Evolutionary conservation across 2,888 invertebrate genomes (phyloP), one percentile per base, ranked within the genome.

Genomic region (Lottia gigantea): DNA sequence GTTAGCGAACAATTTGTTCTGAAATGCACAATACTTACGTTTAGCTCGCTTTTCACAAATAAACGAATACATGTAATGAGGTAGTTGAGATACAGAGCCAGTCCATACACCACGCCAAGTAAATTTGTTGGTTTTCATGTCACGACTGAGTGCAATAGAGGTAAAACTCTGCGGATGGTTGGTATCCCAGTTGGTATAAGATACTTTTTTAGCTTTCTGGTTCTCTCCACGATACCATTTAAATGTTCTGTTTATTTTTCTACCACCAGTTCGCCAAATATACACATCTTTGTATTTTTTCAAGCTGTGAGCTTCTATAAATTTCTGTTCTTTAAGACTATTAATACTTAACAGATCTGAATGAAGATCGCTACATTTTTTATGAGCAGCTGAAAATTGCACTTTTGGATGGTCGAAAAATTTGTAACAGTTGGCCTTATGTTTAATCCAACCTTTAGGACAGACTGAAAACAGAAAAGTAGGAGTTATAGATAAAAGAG

Each of bases 1-100:
- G 40, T 40, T 8, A 40, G 40, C 40, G 40, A 40, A 40, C 2
- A 4, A 40, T 8, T 11, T 40, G 40, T 40, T 40, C 31, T 40
- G 40, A 40, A 11, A 45, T 26, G 12, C 19, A 2, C 31, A 23
- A 1, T 25, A 78, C 85, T 79, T 89, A 80, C 91, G 88, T 71
- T 89, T 88, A 63, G 90, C 89, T 25, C 88, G 83, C 66, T 89
- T 86, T 80, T 91, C 89, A 80, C 91, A 91, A 67, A 91, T 86
- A 74, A 89, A 91, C 0, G 90, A 87, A 75, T 82, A 82, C 2
- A 79, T 69, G 69, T 80, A 78, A 11, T 79, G 67, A 0, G 82
- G 82, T 64, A 80, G 69, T 61, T 82, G 78, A 12, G 46, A 73
- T 40, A 67, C 69, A 4, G 83, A 82, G 7, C 84, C 85, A 0